Evolutionary conservation across 2,888 invertebrate genomes (phyloP).

Genomic region (Hypolimnas misippus): DNA sequence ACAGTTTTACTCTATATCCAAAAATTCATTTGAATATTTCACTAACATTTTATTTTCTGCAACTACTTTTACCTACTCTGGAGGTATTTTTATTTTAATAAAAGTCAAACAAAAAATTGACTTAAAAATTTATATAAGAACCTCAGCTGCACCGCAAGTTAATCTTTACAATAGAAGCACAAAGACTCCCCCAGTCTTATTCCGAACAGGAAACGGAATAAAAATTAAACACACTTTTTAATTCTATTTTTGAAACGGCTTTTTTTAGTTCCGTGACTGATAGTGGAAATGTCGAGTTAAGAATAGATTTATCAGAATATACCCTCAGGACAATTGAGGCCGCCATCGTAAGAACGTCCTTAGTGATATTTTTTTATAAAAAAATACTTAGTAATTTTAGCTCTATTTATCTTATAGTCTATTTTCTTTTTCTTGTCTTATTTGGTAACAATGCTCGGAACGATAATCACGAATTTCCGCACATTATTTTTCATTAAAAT

Average conservation of each 20-base stretch:
- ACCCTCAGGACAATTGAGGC: neutral
- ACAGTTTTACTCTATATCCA: neutral
- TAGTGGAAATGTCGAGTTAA: conserved; percentile 2
- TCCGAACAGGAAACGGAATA: neutral
- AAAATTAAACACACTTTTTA: neutral
- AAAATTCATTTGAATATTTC: neutral
- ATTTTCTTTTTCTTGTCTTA: no score
- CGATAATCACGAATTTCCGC: no score
- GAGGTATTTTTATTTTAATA: neutral
- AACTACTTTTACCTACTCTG: neutral
- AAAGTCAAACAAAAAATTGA: neutral
- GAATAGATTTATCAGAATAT: conserved; percentile 2
- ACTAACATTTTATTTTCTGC: neutral
- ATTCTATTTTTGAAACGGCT: neutral
- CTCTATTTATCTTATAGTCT: no score
- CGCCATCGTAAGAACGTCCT: no score
- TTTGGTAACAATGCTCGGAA: no score
- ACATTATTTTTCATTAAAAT: no score
- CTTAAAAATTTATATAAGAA: neutral
- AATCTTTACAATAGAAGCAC: conserved; percentile 6
- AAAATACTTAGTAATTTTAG: no score
- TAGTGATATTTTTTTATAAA: no score
- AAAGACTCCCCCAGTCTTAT: neutral
- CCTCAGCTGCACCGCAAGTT: neutral
- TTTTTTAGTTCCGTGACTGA: neutral